phyloP scores from a whole-genome alignment of 1,140 invertebrate genomes.

The Penaeus vannamei region DNA sequence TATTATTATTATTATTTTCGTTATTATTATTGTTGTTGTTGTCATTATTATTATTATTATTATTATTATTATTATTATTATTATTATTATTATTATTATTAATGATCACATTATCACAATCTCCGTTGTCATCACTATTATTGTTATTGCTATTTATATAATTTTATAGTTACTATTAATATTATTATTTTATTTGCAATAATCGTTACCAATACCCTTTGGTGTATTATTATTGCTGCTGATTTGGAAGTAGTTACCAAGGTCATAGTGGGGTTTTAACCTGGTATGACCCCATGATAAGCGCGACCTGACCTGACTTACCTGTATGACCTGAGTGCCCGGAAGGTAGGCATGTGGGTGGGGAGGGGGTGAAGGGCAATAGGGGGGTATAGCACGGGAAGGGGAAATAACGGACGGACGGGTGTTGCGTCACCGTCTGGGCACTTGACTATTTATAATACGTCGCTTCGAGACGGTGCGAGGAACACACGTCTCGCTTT shows the following conservation, averaged over 20 bases:
- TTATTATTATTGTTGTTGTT: slow-evolving; percentile 8
- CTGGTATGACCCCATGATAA: background rate
- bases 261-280: background rate
- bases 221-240: slow-evolving; percentile 72
- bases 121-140: slow-evolving; percentile 12
- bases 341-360: no score
- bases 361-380: no score
- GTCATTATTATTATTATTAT: slow-evolving; percentile 6
- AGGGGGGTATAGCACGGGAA: no score
- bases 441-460: no score
- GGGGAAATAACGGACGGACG: no score
- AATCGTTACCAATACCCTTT: slow-evolving; percentile 69
- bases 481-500: no score
- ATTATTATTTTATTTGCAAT: slow-evolving; percentile 68
- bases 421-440: no score
- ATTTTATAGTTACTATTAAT: slow-evolving; percentile 16
- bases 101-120: background rate
- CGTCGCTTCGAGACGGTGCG: no score
- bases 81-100: slow-evolving; percentile 17
- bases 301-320: no score
- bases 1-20: background rate
- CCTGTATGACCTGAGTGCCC: no score
- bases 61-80: background rate
- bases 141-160: slow-evolving; percentile 4
- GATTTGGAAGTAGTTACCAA: slow-evolving; percentile 61